A percentile compares a stretch with the other conserved stretches of the same genome.
These are phyloP conservation scores for Pseudeuparius sepicola DNA, from an alignment of 2,888 invertebrate species.

Conservation along the genomic window DNA sequence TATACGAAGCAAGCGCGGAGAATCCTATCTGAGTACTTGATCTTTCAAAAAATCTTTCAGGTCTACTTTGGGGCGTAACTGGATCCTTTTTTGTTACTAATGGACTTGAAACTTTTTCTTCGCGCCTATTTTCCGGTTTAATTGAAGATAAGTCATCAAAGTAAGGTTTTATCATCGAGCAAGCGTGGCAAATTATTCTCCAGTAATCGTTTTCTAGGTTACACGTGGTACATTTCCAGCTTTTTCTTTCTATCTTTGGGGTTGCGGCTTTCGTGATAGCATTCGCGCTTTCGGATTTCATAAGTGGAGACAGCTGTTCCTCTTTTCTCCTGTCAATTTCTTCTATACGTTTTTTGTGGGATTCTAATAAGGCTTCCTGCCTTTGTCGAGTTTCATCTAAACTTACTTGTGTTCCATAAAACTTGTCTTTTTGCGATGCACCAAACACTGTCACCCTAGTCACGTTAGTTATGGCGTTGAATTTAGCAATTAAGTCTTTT, in stretches of 20 bases:
- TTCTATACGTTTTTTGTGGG: conserved; percentile 30
- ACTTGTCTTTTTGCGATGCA: conserved; percentile 29
- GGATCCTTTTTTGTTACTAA: conserved; percentile 19
- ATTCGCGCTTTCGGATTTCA: conserved; percentile 37
- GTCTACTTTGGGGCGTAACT: conserved; percentile 23
- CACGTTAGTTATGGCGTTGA: conserved; percentile 51
- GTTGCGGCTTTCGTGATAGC: conserved; percentile 32
- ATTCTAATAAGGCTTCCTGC: conserved; percentile 29
- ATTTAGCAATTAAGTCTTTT: conserved; percentile 50
- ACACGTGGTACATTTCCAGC: conserved; percentile 52
- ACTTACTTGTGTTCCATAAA: conserved; percentile 31
- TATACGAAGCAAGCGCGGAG: conserved; percentile 33
- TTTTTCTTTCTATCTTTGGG: conserved; percentile 33
- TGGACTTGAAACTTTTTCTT: conserved; percentile 20
- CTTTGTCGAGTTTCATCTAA: conserved; percentile 28
- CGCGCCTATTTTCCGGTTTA: conserved; percentile 16
- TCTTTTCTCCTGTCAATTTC: conserved; percentile 31
- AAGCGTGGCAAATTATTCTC: conserved; percentile 53
- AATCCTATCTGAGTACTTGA: conserved; percentile 39
- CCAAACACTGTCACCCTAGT: conserved; percentile 46
- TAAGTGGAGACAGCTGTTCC: conserved; percentile 27
- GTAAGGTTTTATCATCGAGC: conserved; percentile 44
- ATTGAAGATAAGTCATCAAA: conserved; percentile 34
- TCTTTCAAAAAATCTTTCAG: conserved; percentile 32
- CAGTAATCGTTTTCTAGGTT: conserved; percentile 50